Evolutionary conservation across 2,797 vertebrate species (phyloP), one percentile per base, ranked within the genome.

Genomic region (Myotis findleyi): DNA sequence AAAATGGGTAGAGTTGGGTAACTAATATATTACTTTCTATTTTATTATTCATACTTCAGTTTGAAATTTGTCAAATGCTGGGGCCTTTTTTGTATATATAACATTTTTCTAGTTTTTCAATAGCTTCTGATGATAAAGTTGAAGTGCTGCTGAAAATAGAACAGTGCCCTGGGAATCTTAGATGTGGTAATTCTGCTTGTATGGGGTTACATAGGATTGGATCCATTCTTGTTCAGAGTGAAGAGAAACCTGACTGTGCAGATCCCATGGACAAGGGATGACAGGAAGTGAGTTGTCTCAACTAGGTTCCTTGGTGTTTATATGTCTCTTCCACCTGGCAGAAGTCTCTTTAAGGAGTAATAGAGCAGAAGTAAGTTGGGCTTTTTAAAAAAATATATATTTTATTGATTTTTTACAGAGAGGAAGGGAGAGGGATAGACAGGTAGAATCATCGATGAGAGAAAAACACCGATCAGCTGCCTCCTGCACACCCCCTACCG

Each of bases 1-100:
- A 94, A 97, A 94, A 90, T 80, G 17, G 23, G 9, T 27, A 93
- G 33, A 59, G 13, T 57, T 87, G 5, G 8, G 30, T 87, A 80
- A 83, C n/a, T 73, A 85, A 86, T 76, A 47, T 49, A 86, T 66
- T 59, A 27, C 51, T 68, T 94, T 84, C 18, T 68, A 66, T 83
- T 88, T 77, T 76, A 62, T 62, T 59, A 87, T 69, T 72, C 30
- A 72, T 62, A 33, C 12, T 75, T 21, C 5, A 66, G 36, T 92
- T 81, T 87, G 47, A 79, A 12, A 53, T 85, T 89, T 84, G 27
- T 47, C 83, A 76, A 87, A 87, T 44, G 5, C 27, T 76, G 12
- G 18, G 72, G 33, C 3, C 27, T 59, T 83, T 83, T 84, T 89
- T 79, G 21, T 86, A 49, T 44, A 47, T 59, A 62, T 77, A 38